Base-by-base conservation (phyloP, 35 echinoderm and acorn worm species). In the Lytechinus variegatus region DNA sequence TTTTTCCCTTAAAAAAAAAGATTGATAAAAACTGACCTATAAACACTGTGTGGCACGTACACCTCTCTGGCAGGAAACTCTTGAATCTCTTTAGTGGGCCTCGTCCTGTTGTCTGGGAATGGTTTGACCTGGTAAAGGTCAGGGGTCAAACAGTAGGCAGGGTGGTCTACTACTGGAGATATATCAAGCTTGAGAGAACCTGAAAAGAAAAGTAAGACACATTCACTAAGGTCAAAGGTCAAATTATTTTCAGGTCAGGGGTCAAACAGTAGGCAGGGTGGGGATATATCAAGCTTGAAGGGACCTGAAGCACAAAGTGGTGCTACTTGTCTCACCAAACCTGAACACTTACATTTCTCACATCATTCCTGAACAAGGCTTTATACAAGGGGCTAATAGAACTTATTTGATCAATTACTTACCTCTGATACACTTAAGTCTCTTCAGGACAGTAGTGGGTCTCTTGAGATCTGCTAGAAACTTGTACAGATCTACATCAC, bases 41-140 rank as follows among this genome's bases (percentile, higher is more conserved):
- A 99, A 33, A 94, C 87, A 89, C 96, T 98, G 52, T 98, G 96
- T 61, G 98, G 98, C 8, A 97, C 97, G 93, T 97, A 98, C 27
- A 99, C 98, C 61, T 97, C 96, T 92, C 97, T 97, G 11, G 97
- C 95, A 6, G 98, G 98, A 52, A 99, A 98, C 87, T 99, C 98
- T 54, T 98, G 97, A 3, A 99, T 96, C 92, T 99, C 98, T 89
- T 97, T 90, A 7, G 98, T 99, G 28, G 98, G 98, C 87, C 98
- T 97, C 19, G 97, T 97, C 94, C 97, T 97, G 89, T 98, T 96
- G 94, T 99, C 98, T 86, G 98, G 97, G 89, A 97, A 99, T 54
- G 98, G 97, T 86, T 96, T 96, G 9, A 99, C 97, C 94, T 98
- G 98, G 28, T 99, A 96, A 21, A 99, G 98, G 95, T 99, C 98